Evolutionary conservation across 2,888 invertebrate genomes (phyloP).

Genomic region (Nemapogon koenigi): DNA sequence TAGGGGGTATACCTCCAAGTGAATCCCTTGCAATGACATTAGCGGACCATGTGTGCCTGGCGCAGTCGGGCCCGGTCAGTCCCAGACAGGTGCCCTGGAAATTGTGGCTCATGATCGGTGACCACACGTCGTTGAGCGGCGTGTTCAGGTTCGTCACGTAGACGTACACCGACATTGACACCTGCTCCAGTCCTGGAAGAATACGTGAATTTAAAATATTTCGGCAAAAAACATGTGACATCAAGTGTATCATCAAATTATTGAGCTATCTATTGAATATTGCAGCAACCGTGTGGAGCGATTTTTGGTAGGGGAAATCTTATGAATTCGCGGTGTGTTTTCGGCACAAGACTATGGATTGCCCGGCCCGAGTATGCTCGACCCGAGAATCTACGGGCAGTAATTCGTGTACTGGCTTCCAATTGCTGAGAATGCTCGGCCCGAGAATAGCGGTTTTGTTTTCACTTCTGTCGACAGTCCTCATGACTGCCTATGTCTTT

Average conservation of each 20-base stretch:
- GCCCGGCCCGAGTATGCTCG: too few species aligned
- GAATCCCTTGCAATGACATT: slow-evolving; percentile 72
- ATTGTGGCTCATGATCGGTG: slow-evolving; percentile 67
- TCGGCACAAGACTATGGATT: too few species aligned
- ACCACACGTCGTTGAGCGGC: slow-evolving; percentile 44
- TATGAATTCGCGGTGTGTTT: too few species aligned
- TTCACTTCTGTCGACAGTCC: too few species aligned
- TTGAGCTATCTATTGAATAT: too few species aligned
- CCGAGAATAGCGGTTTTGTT: too few species aligned
- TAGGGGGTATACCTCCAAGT: slow-evolving; percentile 61
- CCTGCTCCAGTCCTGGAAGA: slow-evolving; percentile 38
- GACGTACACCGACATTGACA: slow-evolving; percentile 43
- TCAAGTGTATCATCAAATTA: background rate
- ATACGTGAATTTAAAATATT: background rate
- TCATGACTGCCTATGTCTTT: too few species aligned
- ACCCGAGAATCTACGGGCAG: too few species aligned
- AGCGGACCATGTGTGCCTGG: slow-evolving; percentile 72
- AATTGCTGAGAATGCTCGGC: too few species aligned
- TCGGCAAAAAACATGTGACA: background rate
- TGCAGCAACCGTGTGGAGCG: too few species aligned
- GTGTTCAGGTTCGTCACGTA: slow-evolving; percentile 35
- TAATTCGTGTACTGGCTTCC: too few species aligned
- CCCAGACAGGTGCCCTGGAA: slow-evolving; percentile 71
- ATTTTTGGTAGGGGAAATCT: too few species aligned
- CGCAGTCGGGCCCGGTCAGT: slow-evolving; percentile 62